Conservation (phyloP, 2,888 invertebrate genomes). For the Lottia scabra region DNA sequence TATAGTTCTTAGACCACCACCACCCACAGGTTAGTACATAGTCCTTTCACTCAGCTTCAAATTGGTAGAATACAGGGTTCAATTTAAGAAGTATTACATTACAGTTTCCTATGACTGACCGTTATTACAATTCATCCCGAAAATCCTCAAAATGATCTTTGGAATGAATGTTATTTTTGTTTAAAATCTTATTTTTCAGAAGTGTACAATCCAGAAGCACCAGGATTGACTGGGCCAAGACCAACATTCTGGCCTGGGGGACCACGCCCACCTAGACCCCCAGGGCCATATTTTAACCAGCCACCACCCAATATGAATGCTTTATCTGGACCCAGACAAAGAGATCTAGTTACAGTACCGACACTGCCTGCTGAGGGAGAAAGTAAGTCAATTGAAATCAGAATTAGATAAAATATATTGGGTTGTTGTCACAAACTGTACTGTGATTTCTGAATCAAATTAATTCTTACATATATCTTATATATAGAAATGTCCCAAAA, state of each 20-base stretch:
- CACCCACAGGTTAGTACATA: neutral
- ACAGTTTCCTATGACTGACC: too few relatives aligned
- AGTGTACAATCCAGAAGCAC: conserved; percentile 83
- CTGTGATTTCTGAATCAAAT: too few relatives aligned
- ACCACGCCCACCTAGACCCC: conserved; percentile 41
- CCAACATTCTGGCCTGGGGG: conserved; percentile 20
- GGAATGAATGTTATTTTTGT: too few relatives aligned
- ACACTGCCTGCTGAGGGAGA: conserved; percentile 32
- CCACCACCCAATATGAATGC: conserved; percentile 51
- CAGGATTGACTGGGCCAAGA: conserved; percentile 74
- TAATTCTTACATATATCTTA: too few relatives aligned
- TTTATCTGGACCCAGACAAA: conserved; percentile 26
- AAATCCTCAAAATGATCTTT: too few relatives aligned
- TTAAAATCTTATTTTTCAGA: conserved; percentile 35
- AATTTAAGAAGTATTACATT: too few relatives aligned
- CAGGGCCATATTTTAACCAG: conserved; percentile 27
- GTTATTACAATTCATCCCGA: too few relatives aligned
- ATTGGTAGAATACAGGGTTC: too few relatives aligned
- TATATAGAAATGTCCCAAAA: too few relatives aligned
- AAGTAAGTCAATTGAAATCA: conserved; percentile 10
- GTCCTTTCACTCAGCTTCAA: too few relatives aligned
- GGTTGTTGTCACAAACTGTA: too few relatives aligned
- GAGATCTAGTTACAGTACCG: conserved; percentile 39
- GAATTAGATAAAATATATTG: too few relatives aligned
- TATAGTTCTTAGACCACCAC: conserved; percentile 21